Conservation (phyloP, 2,888 invertebrate species). For the Leptothorax acervorum region DNA sequence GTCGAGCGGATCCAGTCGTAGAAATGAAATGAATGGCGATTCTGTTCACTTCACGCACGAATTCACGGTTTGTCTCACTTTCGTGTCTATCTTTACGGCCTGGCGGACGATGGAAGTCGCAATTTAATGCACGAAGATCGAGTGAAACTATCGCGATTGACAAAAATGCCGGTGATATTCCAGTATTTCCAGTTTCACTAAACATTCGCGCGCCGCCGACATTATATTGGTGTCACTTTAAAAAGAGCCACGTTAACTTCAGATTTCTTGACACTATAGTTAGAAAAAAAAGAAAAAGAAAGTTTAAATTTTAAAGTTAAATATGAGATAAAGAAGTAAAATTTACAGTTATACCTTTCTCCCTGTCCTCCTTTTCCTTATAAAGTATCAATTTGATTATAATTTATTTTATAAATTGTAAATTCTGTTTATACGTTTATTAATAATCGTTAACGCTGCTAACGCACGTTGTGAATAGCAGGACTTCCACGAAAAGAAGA, state of each 20-base stretch:
- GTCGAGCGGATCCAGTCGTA: constrained; percentile 27
- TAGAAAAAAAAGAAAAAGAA: not conserved
- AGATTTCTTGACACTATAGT: not conserved
- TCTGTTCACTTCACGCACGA: constrained; percentile 48
- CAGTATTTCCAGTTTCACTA: constrained; percentile 48
- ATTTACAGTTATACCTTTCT: not conserved
- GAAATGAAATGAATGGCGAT: constrained; percentile 35
- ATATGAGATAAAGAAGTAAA: not conserved
- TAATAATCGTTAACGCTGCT: not conserved
- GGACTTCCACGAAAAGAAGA: constrained; percentile 10
- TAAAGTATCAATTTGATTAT: not conserved
- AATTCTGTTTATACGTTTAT: not conserved
- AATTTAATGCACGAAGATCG: constrained; percentile 40
- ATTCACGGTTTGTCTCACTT: constrained; percentile 42
- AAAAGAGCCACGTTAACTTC: not conserved
- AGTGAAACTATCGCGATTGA: constrained; percentile 39
- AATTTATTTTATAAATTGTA: not conserved
- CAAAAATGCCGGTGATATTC: constrained; percentile 39
- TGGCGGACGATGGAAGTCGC: constrained; percentile 7
- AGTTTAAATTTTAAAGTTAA: not conserved
- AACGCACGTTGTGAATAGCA: not conserved
- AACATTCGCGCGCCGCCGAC: not conserved
- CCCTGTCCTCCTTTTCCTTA: not conserved
- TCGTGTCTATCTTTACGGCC: constrained; percentile 39
- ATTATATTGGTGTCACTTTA: not conserved